A percentile compares a stretch with the other conserved stretches of the same genome.
phyloP scores from a whole-genome alignment of 2,888 invertebrate genomes.

The Lottia gigantea region DNA sequence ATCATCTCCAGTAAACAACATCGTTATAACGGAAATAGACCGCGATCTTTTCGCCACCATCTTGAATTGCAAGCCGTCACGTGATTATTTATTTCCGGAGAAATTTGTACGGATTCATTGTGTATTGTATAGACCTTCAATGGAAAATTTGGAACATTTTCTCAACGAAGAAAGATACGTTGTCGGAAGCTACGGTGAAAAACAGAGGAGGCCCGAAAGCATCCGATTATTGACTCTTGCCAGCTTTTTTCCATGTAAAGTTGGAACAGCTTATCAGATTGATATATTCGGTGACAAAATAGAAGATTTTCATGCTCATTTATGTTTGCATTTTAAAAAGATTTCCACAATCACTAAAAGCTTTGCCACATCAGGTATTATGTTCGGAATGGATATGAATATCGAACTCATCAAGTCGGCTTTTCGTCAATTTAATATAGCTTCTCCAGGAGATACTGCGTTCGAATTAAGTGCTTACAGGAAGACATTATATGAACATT shows the following conservation, averaged over 20 bases:
- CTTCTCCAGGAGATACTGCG: too few species aligned
- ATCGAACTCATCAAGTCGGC: background rate
- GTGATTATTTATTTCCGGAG: conserved; percentile 1
- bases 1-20: too few species aligned
- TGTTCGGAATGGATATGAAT: background rate
- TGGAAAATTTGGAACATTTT: background rate
- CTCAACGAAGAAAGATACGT: background rate
- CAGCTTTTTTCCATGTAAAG: background rate
- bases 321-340: background rate
- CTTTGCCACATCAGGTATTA: background rate
- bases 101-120: background rate
- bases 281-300: background rate
- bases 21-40: background rate
- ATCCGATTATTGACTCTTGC: background rate
- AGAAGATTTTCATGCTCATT: background rate
- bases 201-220: background rate
- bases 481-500: too few species aligned
- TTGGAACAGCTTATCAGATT: background rate
- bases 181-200: background rate
- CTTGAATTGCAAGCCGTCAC: background rate
- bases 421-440: too few species aligned
- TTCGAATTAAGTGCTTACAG: too few species aligned
- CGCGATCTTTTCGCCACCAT: background rate
- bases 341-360: background rate
- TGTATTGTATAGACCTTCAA: background rate